Evolutionary conservation across 2,797 vertebrate species (phyloP).

Genomic region (Avahi laniger): DNA sequence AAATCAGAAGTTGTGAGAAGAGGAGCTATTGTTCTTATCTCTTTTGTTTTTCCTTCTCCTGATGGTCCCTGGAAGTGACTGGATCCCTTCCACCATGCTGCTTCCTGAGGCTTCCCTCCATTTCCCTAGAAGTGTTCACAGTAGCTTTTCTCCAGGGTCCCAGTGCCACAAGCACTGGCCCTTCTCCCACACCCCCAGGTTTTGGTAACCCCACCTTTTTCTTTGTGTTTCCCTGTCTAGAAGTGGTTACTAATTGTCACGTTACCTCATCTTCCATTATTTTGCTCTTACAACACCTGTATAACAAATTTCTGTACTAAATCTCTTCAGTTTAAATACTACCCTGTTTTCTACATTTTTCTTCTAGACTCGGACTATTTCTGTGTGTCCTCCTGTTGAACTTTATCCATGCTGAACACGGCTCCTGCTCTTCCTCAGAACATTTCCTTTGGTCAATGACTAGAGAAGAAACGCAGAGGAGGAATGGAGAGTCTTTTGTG

Average conservation of each 20-base stretch:
- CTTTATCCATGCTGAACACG: not conserved
- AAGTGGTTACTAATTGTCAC: not conserved
- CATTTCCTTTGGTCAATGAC: not conserved
- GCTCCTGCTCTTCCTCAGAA: not conserved
- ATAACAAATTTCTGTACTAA: not conserved
- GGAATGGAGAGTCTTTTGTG: not conserved
- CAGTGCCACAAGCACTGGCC: rapidly evolving
- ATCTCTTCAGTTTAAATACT: not conserved
- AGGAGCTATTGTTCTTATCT: not conserved
- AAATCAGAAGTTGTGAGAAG: not conserved
- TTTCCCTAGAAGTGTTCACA: not conserved
- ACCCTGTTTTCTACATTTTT: not conserved
- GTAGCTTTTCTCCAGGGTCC: not conserved
- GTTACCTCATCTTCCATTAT: not conserved
- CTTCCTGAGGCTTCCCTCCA: not conserved
- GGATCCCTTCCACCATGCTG: not conserved
- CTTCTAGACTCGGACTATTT: not conserved
- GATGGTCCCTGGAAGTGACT: not conserved
- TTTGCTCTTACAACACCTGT: not conserved
- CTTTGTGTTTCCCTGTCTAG: not conserved
- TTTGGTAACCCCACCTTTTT: not conserved
- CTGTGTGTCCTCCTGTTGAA: not conserved
- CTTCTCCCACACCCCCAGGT: not conserved
- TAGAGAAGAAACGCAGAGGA: not conserved
- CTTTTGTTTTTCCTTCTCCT: not conserved